These are phyloP conservation scores for Ichneumon xanthorius DNA, from an alignment of 2,888 invertebrate genomes.

Conservation along the genomic window DNA sequence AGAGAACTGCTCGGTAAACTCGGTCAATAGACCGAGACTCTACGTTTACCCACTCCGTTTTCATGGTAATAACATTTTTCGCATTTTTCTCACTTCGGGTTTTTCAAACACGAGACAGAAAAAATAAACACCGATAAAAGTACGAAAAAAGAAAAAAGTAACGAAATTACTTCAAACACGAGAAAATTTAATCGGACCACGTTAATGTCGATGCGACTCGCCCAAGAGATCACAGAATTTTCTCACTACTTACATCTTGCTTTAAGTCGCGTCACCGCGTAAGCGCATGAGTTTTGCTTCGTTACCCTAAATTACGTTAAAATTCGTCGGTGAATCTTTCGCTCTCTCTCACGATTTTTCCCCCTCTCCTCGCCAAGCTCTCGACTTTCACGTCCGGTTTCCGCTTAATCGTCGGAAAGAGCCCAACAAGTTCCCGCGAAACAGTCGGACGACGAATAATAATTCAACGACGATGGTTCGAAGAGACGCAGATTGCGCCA, in stretches of 20 bases:
- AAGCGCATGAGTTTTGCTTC: conserved; percentile 64
- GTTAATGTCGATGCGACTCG: conserved; percentile 62
- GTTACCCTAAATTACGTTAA: conserved; percentile 63
- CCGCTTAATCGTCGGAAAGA: conserved; percentile 25
- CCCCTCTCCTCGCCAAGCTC: conserved; percentile 19
- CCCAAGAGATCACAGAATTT: conserved; percentile 65
- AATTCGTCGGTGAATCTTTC: conserved; percentile 43
- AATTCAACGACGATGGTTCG: conserved; percentile 34
- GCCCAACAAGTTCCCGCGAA: neutral
- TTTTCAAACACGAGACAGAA: neutral
- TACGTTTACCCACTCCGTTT: neutral
- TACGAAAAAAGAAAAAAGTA: neutral
- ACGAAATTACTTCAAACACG: neutral
- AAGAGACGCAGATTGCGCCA: conserved; percentile 35
- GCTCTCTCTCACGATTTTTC: neutral
- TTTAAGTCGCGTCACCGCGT: conserved; percentile 69
- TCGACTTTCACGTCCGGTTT: conserved; percentile 11
- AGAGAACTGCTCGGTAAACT: conserved; percentile 50
- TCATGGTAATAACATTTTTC: conserved; percentile 12
- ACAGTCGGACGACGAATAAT: conserved; percentile 47
- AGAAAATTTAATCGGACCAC: neutral
- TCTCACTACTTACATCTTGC: conserved; percentile 63
- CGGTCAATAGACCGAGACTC: conserved; percentile 48
- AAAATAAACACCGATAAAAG: conserved; percentile 1
- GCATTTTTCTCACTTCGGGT: neutral